Conservation (phyloP, 2,797 vertebrate genomes). For the Antrozous pallidus region DNA sequence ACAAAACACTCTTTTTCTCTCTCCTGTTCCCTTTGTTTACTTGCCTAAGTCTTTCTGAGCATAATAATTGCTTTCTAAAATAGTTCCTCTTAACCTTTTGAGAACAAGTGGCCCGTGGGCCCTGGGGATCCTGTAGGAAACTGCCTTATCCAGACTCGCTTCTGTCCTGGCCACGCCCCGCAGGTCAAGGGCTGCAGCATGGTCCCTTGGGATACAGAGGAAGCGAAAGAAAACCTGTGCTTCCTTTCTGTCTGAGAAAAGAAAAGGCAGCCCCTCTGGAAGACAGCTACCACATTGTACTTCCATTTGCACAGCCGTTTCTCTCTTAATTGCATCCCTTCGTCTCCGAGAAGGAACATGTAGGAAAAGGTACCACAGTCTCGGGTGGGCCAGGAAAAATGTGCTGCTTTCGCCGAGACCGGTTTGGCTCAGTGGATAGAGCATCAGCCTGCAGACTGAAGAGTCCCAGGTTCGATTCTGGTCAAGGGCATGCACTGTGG, state of each 20-base stretch:
- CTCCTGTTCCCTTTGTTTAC: not conserved
- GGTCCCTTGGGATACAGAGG: not conserved
- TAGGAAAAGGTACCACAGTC: not conserved
- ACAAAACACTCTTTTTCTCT: not conserved
- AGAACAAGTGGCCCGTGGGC: not conserved
- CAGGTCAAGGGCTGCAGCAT: not conserved
- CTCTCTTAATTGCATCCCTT: not conserved
- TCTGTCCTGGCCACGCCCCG: not conserved
- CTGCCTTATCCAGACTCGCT: not conserved
- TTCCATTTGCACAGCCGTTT: not conserved
- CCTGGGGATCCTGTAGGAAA: not conserved
- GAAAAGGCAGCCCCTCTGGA: not conserved
- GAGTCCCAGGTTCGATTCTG: too few species aligned
- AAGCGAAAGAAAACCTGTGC: not conserved
- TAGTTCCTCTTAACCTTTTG: not conserved
- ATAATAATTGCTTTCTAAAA: conserved; percentile 25
- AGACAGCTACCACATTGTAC: not conserved
- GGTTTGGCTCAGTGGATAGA: too few species aligned
- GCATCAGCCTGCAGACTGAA: too few species aligned
- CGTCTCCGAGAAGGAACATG: not conserved
- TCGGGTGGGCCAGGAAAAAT: not conserved
- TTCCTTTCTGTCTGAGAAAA: not conserved
- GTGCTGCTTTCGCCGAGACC: not conserved
- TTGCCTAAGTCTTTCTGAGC: not conserved
- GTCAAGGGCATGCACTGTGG: too few species aligned